Percentiles rank a stretch among this genome's conserved stretches.
Conservation (phyloP, 2,113 vertebrate genomes). For the Danionella cerebrum region DNA sequence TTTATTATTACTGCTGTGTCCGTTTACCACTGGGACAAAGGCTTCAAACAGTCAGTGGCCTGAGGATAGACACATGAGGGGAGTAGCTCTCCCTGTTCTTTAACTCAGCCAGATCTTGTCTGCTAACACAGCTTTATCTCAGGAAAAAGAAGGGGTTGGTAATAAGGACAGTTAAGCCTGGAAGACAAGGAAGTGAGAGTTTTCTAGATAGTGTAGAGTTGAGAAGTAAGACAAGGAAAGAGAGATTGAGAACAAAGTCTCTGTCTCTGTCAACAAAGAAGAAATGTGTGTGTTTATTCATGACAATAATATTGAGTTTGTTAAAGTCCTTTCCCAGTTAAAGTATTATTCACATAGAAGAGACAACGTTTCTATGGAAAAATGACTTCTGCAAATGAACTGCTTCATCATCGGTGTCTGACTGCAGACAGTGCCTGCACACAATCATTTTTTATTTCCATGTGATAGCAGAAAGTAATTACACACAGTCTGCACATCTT, state of each 20-base stretch:
- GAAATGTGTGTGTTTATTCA: too few species aligned
- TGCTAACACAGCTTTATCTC: slow-evolving; percentile 56
- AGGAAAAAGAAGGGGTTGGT: slow-evolving; percentile 32
- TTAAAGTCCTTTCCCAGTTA: too few species aligned
- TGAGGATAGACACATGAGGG: slow-evolving; percentile 13
- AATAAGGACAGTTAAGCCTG: slow-evolving; percentile 40
- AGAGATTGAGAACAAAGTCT: background rate
- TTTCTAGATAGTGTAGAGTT: background rate
- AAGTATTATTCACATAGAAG: too few species aligned
- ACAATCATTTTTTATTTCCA: slow-evolving; percentile 7
- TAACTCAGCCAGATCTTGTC: slow-evolving; percentile 46
- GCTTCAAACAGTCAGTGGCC: slow-evolving; percentile 45
- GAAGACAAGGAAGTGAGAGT: slow-evolving; percentile 16
- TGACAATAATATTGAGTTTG: too few species aligned
- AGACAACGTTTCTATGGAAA: too few species aligned
- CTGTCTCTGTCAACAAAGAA: too few species aligned
- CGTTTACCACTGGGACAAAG: slow-evolving; percentile 35
- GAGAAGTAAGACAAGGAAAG: background rate
- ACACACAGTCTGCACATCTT: slow-evolving; percentile 14
- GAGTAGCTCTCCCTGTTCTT: slow-evolving; percentile 47
- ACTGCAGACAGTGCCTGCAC: background rate
- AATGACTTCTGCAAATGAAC: background rate
- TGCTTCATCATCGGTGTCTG: background rate
- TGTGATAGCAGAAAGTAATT: slow-evolving; percentile 13
- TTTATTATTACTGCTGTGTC: slow-evolving; percentile 21